These are phyloP conservation scores for Drosophila asahinai DNA, from an alignment of 1,140 invertebrate genomes.

Conservation along the genomic window DNA sequence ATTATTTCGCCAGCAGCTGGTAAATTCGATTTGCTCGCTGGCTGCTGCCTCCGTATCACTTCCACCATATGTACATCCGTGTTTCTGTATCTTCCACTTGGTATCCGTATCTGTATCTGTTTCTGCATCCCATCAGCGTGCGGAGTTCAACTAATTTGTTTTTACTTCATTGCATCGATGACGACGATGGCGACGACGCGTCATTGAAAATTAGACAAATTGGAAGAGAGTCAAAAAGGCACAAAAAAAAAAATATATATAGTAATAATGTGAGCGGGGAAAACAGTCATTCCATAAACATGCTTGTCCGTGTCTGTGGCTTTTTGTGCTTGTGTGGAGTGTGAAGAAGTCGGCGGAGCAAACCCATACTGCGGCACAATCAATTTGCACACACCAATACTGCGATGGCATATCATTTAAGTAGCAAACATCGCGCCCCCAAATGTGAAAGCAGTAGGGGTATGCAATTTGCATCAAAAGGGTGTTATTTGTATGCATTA, in stretches of 20 bases:
- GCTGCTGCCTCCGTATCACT: slow-evolving; percentile 35
- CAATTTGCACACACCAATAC: slow-evolving; percentile 64
- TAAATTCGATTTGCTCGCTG: slow-evolving; percentile 76
- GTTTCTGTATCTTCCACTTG: slow-evolving; percentile 21
- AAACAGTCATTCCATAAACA: slow-evolving; percentile 40
- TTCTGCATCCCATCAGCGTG: slow-evolving; percentile 38
- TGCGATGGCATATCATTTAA: slow-evolving; percentile 66
- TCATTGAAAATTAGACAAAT: slow-evolving; percentile 84
- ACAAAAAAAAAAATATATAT: slow-evolving; percentile 39
- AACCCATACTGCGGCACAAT: slow-evolving; percentile 51
- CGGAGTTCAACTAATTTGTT: slow-evolving; percentile 74
- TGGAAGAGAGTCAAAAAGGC: slow-evolving; percentile 74
- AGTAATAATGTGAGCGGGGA: slow-evolving; percentile 28
- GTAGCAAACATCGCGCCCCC: slow-evolving; percentile 61
- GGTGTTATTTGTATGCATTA: neutral
- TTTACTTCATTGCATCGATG: slow-evolving; percentile 61
- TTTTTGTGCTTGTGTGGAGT: slow-evolving; percentile 14
- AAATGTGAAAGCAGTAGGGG: slow-evolving; percentile 35
- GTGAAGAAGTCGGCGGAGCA: slow-evolving; percentile 35
- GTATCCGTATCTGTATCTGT: slow-evolving; percentile 20
- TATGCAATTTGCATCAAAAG: neutral
- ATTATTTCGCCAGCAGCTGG: slow-evolving; percentile 81
- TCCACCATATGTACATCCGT: slow-evolving; percentile 24
- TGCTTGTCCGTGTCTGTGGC: neutral
- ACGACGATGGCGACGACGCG: slow-evolving; percentile 49